These are phyloP conservation scores for Venturia canescens DNA, from an alignment of 1,140 invertebrate genomes.

Conservation along the genomic window DNA sequence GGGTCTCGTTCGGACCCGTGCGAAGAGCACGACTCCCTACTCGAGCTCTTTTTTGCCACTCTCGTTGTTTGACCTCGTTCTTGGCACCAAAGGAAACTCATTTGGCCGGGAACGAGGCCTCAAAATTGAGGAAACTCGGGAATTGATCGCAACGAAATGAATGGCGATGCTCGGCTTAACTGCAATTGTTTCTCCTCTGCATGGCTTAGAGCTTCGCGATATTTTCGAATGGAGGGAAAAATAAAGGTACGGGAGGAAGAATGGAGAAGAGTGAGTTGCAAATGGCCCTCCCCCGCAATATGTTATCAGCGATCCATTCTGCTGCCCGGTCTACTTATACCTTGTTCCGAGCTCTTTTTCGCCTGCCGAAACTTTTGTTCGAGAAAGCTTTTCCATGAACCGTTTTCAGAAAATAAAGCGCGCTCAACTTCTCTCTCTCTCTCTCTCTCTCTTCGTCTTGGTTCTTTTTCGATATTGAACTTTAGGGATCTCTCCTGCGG, in stretches of 20 bases:
- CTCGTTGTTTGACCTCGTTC: no score
- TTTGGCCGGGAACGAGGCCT: no score
- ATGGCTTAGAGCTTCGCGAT: no score
- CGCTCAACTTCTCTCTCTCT: slow-evolving; percentile 60
- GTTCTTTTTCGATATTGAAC: slow-evolving; percentile 58
- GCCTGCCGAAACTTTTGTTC: slow-evolving; percentile 17
- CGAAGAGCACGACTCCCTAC: no score
- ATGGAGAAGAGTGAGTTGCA: background rate
- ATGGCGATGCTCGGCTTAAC: no score
- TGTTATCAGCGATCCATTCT: slow-evolving; percentile 13
- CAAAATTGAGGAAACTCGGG: no score
- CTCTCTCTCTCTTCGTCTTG: slow-evolving; percentile 58
- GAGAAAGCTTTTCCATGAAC: slow-evolving; percentile 58
- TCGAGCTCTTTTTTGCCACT: no score
- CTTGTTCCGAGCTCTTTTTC: slow-evolving; percentile 34
- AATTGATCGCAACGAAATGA: no score
- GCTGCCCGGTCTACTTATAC: background rate
- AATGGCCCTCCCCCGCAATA: background rate
- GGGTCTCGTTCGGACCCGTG: no score
- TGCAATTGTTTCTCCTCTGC: no score
- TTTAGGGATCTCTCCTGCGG: slow-evolving; percentile 44
- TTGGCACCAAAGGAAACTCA: no score
- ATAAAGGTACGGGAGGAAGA: slow-evolving; percentile 27
- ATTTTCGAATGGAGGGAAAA: background rate
- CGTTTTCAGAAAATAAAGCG: slow-evolving; percentile 62